phyloP scores from a whole-genome alignment of 2,888 invertebrate species.

The Keiferia lycopersicella region DNA sequence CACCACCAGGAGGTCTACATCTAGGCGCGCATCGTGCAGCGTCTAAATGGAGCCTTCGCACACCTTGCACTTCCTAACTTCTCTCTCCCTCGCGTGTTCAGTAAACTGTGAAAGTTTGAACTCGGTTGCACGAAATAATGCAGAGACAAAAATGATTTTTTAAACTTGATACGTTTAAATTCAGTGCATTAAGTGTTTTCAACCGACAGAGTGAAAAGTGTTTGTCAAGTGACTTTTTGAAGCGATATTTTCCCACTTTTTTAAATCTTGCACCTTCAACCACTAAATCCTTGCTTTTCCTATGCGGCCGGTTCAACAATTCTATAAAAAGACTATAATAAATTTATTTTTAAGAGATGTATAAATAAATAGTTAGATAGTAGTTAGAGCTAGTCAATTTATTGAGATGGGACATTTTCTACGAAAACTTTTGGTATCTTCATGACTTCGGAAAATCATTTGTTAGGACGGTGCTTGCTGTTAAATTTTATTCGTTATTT shows the following conservation, averaged over 20 bases:
- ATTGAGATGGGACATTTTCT: constrained; percentile 76
- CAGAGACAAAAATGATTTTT: constrained; percentile 43
- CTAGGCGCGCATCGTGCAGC: constrained; percentile 51
- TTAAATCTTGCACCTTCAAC: constrained; percentile 45
- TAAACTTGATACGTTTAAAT: constrained; percentile 32
- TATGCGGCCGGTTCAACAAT: constrained; percentile 75
- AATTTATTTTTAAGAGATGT: constrained; percentile 61
- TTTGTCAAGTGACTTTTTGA: constrained; percentile 43
- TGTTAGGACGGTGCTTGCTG: constrained; percentile 77
- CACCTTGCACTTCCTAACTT: constrained; percentile 42
- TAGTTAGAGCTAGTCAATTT: constrained; percentile 79
- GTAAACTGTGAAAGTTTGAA: constrained; percentile 64
- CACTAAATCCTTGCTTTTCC: constrained; percentile 47
- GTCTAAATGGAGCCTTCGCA: constrained; percentile 39
- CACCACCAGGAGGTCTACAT: constrained; percentile 78
- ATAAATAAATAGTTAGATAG: constrained; percentile 69
- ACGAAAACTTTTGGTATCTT: constrained; percentile 71
- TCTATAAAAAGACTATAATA: constrained; percentile 70
- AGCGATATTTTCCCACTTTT: constrained; percentile 49
- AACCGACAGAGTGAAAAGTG: constrained; percentile 53
- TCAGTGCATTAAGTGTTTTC: constrained; percentile 46
- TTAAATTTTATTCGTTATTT: constrained; percentile 67
- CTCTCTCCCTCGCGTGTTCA: constrained; percentile 49
- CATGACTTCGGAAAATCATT: constrained; percentile 60
- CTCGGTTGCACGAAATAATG: constrained; percentile 65